These are phyloP conservation scores for Muntiacus reevesi DNA, from an alignment of 2,113 vertebrate species.

Conservation along the genomic window DNA sequence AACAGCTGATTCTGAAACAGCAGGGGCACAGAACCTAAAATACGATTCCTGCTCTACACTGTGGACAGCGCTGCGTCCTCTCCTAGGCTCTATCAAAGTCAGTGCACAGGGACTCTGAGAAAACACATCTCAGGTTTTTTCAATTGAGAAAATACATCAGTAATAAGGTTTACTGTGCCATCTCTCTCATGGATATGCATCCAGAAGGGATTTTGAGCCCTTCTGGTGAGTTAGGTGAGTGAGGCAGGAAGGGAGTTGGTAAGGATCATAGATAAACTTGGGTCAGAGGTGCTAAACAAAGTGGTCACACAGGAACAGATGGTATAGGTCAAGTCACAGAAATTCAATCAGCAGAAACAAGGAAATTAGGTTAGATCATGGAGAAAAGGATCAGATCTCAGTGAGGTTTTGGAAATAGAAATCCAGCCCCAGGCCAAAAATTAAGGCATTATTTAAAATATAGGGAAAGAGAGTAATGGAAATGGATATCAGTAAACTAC, in stretches of 20 bases:
- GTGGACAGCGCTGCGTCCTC: not conserved
- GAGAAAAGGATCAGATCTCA: not conserved
- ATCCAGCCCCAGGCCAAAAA: not conserved
- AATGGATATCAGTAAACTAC: not conserved
- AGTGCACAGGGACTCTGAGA: not conserved
- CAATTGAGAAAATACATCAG: not conserved
- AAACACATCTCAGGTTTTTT: not conserved
- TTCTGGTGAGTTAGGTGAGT: not conserved
- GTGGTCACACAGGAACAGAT: not conserved
- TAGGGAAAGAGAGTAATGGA: not conserved
- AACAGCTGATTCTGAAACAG: not conserved
- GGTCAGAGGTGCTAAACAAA: not conserved
- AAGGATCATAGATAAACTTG: not conserved
- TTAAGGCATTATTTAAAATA: not conserved
- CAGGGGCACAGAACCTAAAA: not conserved
- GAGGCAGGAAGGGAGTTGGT: not conserved
- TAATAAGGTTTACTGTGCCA: not conserved
- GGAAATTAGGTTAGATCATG: not conserved
- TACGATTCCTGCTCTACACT: not conserved
- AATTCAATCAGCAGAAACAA: not conserved
- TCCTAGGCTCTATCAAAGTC: not conserved
- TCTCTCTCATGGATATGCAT: not conserved
- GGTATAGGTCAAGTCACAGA: not conserved
- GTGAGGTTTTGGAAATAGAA: not conserved
- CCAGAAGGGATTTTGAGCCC: not conserved